Percentiles rank a stretch among this genome's conserved stretches.
Conservation (phyloP, 2,797 vertebrate genomes). For the Distichodus sexfasciatus region DNA sequence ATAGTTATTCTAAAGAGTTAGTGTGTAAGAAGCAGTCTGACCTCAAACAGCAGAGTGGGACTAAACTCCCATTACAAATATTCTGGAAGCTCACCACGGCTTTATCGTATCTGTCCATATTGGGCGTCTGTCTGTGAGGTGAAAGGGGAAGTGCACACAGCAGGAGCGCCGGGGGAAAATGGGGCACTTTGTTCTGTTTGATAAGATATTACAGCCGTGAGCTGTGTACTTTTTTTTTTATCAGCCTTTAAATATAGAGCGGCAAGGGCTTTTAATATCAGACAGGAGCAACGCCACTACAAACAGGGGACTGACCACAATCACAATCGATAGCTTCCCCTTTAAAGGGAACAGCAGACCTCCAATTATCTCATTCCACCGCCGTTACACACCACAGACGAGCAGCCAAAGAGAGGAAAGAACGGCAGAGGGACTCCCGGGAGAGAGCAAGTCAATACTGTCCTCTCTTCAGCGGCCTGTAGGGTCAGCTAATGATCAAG, state of each 20-base stretch:
- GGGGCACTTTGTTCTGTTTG: conserved; percentile 21
- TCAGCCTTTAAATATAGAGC: conserved; percentile 43
- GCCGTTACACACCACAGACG: conserved; percentile 45
- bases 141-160: conserved; percentile 6
- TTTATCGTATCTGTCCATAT: background rate
- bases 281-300: conserved; percentile 21
- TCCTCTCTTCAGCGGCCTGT: conserved; percentile 37
- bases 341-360: conserved; percentile 46
- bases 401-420: conserved; percentile 38
- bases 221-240: conserved; percentile 46
- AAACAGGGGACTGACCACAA: conserved; percentile 44
- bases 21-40: too few relatives aligned
- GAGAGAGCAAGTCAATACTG: conserved; percentile 43
- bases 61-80: too few relatives aligned
- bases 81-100: background rate
- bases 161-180: conserved; percentile 1
- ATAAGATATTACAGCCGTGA: conserved; percentile 14
- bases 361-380: conserved; percentile 49
- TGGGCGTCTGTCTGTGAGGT: conserved; percentile 22
- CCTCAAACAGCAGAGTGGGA: too few relatives aligned
- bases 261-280: conserved; percentile 29
- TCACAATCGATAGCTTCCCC: conserved; percentile 44
- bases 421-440: conserved; percentile 37
- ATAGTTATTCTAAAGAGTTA: too few relatives aligned
- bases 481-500: conserved; percentile 48